These are phyloP conservation scores for Metallyticus violacea DNA, from an alignment of 2,888 invertebrate genomes.

Conservation along the genomic window DNA sequence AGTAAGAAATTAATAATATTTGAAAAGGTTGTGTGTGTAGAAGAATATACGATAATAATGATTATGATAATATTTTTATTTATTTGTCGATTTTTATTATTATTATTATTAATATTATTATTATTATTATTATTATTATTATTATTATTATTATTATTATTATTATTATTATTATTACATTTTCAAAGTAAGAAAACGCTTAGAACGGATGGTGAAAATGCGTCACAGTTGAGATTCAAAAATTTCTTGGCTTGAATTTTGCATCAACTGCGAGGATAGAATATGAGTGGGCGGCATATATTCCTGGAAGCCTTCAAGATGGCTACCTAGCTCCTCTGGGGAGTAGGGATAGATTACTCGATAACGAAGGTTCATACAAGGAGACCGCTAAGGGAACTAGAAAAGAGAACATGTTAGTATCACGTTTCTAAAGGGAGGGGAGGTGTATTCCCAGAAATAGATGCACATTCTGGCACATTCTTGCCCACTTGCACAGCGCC, in stretches of 20 bases:
- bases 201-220: background rate
- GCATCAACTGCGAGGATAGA: background rate
- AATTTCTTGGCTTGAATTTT: background rate
- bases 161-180: too few species aligned
- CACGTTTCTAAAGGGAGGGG: background rate
- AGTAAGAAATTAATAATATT: too few species aligned
- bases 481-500: background rate
- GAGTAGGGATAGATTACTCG: background rate
- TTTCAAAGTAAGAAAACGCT: too few species aligned
- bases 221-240: background rate
- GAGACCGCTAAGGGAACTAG: background rate
- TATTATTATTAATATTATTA: too few species aligned
- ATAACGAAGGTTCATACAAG: background rate
- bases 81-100: too few species aligned
- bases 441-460: background rate
- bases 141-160: too few species aligned
- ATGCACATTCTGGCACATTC: background rate
- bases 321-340: background rate
- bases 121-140: too few species aligned
- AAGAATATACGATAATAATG: too few species aligned
- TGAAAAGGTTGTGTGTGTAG: too few species aligned
- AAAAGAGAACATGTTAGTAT: background rate
- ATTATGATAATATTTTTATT: too few species aligned
- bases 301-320: background rate
- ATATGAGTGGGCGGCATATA: slow-evolving; percentile 20